Evolutionary conservation across 2,888 invertebrate genomes (phyloP).

Genomic region (Stenchaetothrips biformis): DNA sequence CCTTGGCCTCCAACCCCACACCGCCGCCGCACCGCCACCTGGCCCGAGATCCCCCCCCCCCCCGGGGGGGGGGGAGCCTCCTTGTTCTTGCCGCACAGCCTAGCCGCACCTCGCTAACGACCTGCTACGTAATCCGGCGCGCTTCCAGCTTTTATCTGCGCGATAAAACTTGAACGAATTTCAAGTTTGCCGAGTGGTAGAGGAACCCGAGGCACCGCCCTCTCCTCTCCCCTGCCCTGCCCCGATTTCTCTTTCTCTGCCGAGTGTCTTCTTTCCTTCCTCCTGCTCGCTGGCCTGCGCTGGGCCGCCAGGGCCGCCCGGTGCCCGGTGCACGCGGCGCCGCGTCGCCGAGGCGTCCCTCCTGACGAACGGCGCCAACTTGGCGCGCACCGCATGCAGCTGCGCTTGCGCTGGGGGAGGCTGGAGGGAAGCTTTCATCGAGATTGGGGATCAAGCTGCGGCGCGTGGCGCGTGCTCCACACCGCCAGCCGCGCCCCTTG

Average conservation of each 20-base stretch:
- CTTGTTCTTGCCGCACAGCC: background rate
- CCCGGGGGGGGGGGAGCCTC: background rate
- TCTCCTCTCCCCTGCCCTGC: background rate
- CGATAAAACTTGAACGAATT: constrained; percentile 22
- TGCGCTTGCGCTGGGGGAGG: no score
- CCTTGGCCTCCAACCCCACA: background rate
- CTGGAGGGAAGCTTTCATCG: no score
- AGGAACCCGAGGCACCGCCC: background rate
- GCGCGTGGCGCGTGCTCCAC: no score
- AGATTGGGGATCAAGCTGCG: no score
- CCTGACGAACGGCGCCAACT: background rate
- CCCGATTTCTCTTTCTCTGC: background rate
- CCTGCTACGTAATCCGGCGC: constrained; percentile 20
- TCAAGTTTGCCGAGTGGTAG: constrained; percentile 17
- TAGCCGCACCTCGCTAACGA: constrained; percentile 13
- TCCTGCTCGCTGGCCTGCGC: background rate
- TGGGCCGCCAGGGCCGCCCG: no score
- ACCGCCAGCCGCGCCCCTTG: no score
- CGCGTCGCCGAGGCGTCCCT: background rate
- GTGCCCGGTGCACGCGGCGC: background rate
- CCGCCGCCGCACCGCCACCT: background rate
- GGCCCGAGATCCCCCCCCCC: background rate
- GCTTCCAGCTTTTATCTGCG: constrained; percentile 22
- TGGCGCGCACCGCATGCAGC: no score
- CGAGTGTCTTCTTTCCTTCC: background rate